Conservation (phyloP, 2,113 vertebrate genomes). For the Psilopogon haemacephalus region DNA sequence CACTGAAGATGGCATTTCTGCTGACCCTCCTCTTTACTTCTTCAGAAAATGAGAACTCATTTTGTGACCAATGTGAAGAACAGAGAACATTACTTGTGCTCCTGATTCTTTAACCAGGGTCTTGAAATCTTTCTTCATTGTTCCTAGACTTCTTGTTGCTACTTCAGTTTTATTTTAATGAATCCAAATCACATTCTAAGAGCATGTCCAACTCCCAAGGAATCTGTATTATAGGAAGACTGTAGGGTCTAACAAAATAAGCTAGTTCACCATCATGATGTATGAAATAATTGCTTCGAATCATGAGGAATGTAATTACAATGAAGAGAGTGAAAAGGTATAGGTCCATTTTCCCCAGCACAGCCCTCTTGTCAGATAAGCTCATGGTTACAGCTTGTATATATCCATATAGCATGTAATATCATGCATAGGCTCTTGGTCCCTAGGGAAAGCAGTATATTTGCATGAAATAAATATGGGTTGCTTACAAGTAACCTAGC, state of each 20-base stretch:
- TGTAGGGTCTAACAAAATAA: background rate
- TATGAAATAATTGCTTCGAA: background rate
- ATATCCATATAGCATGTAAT: background rate
- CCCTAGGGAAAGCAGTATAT: background rate
- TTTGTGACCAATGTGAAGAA: too few species aligned
- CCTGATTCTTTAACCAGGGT: too few species aligned
- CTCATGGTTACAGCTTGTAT: background rate
- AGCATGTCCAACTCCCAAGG: background rate
- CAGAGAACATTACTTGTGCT: too few species aligned
- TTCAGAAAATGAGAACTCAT: too few species aligned
- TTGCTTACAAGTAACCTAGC: constrained; percentile 9
- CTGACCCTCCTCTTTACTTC: too few species aligned
- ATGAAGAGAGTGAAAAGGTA: background rate
- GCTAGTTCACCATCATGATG: background rate
- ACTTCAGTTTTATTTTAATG: background rate
- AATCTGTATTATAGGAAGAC: background rate
- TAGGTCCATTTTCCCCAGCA: background rate
- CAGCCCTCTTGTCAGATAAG: background rate
- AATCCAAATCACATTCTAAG: background rate
- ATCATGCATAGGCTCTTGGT: background rate
- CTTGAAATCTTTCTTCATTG: too few species aligned
- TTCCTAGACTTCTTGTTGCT: background rate
- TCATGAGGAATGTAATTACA: background rate
- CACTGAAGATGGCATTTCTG: too few species aligned
- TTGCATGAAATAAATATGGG: background rate